phyloP scores from a whole-genome alignment of 2,797 vertebrate species.

The Urosaurus nigricauda region DNA sequence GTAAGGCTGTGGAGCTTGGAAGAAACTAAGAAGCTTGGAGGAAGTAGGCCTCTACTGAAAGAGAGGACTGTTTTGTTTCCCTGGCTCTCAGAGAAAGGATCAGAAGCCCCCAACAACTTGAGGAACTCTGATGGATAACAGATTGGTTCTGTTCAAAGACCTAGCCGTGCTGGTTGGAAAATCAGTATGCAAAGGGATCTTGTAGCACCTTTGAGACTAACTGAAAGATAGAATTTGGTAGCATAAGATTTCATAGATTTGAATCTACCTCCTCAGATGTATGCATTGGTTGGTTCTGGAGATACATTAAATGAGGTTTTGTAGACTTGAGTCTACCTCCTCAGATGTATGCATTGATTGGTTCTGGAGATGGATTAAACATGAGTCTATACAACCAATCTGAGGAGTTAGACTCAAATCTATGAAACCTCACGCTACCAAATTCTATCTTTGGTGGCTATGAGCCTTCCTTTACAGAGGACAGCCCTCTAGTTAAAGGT shows the following conservation, averaged over 20 bases:
- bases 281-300: background rate
- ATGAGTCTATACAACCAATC: too few species aligned
- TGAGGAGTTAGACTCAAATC: too few species aligned
- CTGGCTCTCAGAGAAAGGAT: background rate
- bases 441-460: background rate
- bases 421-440: too few species aligned
- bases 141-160: background rate
- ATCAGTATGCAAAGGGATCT: too few species aligned
- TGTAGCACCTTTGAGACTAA: too few species aligned
- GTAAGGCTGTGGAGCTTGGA: background rate
- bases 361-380: conserved; percentile 1
- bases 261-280: too few species aligned
- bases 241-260: too few species aligned
- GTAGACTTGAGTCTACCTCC: too few species aligned
- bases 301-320: background rate
- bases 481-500: background rate
- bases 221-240: too few species aligned
- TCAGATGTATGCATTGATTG: too few species aligned
- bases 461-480: background rate
- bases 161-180: too few species aligned
- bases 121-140: background rate
- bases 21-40: background rate
- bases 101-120: background rate
- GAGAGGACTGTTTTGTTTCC: conserved; percentile 6
- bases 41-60: background rate